A percentile compares a stretch with the other conserved stretches of the same genome.
These are phyloP conservation scores for Dasypus novemcinctus DNA, from an alignment of 2,113 vertebrate genomes.

Conservation along the genomic window DNA sequence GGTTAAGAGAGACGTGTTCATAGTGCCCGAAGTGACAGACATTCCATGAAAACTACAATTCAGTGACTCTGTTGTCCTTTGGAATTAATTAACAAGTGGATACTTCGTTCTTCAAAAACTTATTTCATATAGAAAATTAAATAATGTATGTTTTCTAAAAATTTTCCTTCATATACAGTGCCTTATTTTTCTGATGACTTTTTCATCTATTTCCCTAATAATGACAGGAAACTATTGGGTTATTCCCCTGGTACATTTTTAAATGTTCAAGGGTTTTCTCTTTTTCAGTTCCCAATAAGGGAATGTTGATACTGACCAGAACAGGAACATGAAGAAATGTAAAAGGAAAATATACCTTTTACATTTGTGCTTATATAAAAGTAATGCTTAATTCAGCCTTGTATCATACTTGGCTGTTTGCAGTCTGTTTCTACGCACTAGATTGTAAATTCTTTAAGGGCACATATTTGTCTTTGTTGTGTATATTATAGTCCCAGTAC, in stretches of 20 bases:
- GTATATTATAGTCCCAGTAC: not conserved
- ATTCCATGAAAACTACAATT: not conserved
- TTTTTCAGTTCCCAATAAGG: not conserved
- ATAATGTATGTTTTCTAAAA: not conserved
- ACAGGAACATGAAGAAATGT: not conserved
- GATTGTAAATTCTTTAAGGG: not conserved
- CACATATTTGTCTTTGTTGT: not conserved
- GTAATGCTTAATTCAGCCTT: not conserved
- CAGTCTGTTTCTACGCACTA: not conserved
- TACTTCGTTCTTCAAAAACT: not conserved
- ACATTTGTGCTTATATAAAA: not conserved
- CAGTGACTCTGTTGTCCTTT: not conserved
- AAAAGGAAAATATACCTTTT: not conserved
- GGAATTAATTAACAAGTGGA: not conserved
- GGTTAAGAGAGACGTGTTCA: not conserved
- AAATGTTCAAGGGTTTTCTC: slow-evolving; percentile 16
- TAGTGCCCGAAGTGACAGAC: too few relatives aligned
- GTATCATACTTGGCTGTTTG: not conserved
- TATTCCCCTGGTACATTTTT: not conserved
- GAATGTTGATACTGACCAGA: not conserved
- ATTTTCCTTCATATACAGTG: not conserved
- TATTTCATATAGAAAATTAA: not conserved
- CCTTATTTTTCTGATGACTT: slow-evolving; percentile 34
- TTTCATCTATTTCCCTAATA: not conserved
- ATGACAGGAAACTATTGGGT: not conserved